A percentile compares a stretch with the other conserved stretches of the same genome.
Evolutionary conservation across 1,140 invertebrate genomes (phyloP).

Genomic region (Drosophila littoralis): DNA sequence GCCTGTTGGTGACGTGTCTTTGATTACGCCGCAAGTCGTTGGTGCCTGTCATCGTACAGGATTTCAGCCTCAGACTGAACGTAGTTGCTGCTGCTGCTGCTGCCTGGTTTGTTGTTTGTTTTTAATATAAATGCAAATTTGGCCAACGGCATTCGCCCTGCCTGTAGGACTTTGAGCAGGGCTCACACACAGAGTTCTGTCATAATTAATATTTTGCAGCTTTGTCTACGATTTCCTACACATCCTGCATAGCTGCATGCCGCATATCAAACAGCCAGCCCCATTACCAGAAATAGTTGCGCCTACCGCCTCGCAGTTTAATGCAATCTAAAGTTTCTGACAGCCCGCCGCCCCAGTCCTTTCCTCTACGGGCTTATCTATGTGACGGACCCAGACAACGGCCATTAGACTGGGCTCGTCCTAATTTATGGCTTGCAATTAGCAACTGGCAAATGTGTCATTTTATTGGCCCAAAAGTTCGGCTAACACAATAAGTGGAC

Average conservation of each 20-base stretch:
- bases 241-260: conserved; percentile 54
- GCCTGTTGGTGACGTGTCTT: conserved; percentile 80
- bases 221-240: conserved; percentile 61
- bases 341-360: conserved; percentile 7
- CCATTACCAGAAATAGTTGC: conserved; percentile 34
- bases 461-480: conserved; percentile 57
- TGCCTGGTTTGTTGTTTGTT: conserved; percentile 67
- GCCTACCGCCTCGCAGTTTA: conserved; percentile 48
- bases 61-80: conserved; percentile 20
- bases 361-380: neutral
- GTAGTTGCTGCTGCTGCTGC: conserved; percentile 34
- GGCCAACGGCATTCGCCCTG: conserved; percentile 61
- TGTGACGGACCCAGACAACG: conserved; percentile 17
- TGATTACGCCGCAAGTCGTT: conserved; percentile 78
- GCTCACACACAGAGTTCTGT: conserved; percentile 50
- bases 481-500: conserved; percentile 52
- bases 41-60: conserved; percentile 66
- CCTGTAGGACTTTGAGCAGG: conserved; percentile 27
- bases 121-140: conserved; percentile 83
- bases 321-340: conserved; percentile 74
- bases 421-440: conserved; percentile 77
- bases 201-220: conserved; percentile 80
- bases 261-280: conserved; percentile 67
- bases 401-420: conserved; percentile 3
- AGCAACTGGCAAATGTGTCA: conserved; percentile 79